These are phyloP conservation scores for Conchocele bisecta DNA, from an alignment of 2,888 invertebrate genomes.

Conservation along the genomic window DNA sequence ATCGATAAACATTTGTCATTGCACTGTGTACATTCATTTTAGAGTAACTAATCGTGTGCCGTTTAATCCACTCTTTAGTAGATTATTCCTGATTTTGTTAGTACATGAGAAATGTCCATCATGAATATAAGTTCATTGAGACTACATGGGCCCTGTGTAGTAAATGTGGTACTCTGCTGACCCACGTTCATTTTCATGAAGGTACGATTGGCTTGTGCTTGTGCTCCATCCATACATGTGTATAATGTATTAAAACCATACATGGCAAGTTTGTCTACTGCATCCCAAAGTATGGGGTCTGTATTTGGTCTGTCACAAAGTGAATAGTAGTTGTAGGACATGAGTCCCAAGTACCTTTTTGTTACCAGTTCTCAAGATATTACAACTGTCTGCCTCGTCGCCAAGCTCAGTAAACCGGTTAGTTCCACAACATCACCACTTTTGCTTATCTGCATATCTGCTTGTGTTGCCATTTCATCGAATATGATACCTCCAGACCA, in stretches of 20 bases:
- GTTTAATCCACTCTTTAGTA: background rate
- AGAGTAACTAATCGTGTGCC: background rate
- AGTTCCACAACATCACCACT: constrained; percentile 35
- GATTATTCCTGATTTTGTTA: constrained; percentile 6
- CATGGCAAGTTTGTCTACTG: constrained; percentile 47
- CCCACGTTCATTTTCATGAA: constrained; percentile 34
- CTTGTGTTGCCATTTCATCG: constrained; percentile 43
- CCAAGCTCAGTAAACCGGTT: constrained; percentile 22
- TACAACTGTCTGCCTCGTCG: constrained; percentile 11
- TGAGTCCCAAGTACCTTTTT: too few species aligned
- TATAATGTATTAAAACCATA: constrained; percentile 32
- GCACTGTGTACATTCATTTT: too few species aligned
- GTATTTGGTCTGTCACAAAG: too few species aligned
- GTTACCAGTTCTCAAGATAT: constrained; percentile 18
- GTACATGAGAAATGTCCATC: constrained; percentile 25
- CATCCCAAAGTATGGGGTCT: constrained; percentile 13
- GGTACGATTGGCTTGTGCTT: constrained; percentile 25
- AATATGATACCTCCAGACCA: constrained; percentile 24
- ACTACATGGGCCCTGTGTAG: constrained; percentile 17
- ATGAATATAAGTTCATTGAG: constrained; percentile 25
- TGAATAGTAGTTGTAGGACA: too few species aligned
- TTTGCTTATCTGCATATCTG: constrained; percentile 32
- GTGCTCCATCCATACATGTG: constrained; percentile 41
- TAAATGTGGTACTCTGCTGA: constrained; percentile 7
- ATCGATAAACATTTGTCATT: constrained; percentile 42